Conservation (phyloP, 2,888 invertebrate species). For the Pollenia amentaria region DNA sequence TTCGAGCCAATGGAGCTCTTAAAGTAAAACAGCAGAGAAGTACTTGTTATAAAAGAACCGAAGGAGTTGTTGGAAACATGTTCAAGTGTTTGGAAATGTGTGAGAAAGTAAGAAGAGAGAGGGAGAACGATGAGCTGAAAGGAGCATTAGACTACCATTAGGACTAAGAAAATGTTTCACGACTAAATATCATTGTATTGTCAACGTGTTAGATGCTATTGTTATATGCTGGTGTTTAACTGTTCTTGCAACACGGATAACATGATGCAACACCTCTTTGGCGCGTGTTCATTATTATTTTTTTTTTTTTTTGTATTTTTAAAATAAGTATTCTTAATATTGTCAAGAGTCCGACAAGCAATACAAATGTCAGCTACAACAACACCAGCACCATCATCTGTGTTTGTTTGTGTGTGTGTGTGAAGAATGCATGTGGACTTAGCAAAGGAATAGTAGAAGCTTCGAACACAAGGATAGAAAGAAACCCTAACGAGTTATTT, state of each 20-base stretch:
- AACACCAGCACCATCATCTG: slow-evolving; percentile 41
- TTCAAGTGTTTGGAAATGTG: slow-evolving; percentile 26
- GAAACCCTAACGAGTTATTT: slow-evolving; percentile 62
- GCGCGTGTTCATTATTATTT: slow-evolving; percentile 43
- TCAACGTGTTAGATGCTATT: slow-evolving; percentile 17
- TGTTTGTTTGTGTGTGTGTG: background rate
- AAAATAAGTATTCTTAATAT: slow-evolving; percentile 71
- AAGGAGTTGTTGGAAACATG: slow-evolving; percentile 39
- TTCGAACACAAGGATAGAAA: slow-evolving; percentile 10
- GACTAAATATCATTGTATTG: slow-evolving; percentile 36
- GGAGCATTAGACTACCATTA: background rate
- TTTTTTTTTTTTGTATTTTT: slow-evolving; percentile 39
- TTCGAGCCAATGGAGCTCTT: background rate
- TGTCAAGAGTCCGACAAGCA: slow-evolving; percentile 75
- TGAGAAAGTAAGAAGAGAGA: background rate
- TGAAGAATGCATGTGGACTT: background rate
- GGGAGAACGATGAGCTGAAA: background rate
- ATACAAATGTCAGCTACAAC: slow-evolving; percentile 69
- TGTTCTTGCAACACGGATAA: slow-evolving; percentile 28
- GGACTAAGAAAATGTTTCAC: slow-evolving; percentile 3
- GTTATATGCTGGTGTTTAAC: background rate
- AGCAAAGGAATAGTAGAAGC: background rate
- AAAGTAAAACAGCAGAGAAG: background rate
- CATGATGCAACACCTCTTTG: slow-evolving; percentile 65
- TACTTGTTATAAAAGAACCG: background rate